These are phyloP conservation scores for Clarias batrachus DNA, from an alignment of 2,113 vertebrate genomes.

Conservation along the genomic window DNA sequence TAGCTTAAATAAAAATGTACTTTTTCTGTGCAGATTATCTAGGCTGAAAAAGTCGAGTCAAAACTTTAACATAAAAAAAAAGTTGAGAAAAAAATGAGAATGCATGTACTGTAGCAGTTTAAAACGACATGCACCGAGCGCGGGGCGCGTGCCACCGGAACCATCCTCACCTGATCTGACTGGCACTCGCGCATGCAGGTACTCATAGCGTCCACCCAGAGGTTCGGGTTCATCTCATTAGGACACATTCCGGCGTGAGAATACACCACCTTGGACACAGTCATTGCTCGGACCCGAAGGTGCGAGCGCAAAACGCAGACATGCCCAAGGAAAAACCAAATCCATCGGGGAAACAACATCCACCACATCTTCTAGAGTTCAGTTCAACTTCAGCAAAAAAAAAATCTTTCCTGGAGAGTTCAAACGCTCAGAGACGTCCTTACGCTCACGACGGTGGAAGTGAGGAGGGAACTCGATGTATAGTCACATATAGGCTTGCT, in stretches of 20 bases:
- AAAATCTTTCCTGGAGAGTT: neutral
- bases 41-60: neutral
- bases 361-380: conserved; percentile 77
- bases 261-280: conserved; percentile 86
- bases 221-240: conserved; percentile 98
- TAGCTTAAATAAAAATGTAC: neutral
- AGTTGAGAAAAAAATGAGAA: neutral
- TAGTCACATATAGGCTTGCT: conserved; percentile 4
- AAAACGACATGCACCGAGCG: neutral
- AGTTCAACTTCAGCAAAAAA: neutral
- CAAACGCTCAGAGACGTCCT: neutral
- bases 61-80: no score
- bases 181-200: conserved; percentile 95
- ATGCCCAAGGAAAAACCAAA: conserved; percentile 79
- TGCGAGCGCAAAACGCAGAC: conserved; percentile 69
- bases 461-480: conserved; percentile 20
- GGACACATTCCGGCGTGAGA: conserved; percentile 96
- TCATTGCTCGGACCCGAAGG: conserved; percentile 69
- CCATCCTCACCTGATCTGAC: conserved; percentile 82
- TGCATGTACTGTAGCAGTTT: neutral
- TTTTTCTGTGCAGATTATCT: neutral
- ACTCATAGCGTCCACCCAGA: conserved; percentile 99
- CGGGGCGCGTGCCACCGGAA: neutral
- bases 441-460: neutral
- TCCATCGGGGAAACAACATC: conserved; percentile 76